phyloP scores from a whole-genome alignment of 2,888 invertebrate genomes.

The Glyphotaelius pellucidus region DNA sequence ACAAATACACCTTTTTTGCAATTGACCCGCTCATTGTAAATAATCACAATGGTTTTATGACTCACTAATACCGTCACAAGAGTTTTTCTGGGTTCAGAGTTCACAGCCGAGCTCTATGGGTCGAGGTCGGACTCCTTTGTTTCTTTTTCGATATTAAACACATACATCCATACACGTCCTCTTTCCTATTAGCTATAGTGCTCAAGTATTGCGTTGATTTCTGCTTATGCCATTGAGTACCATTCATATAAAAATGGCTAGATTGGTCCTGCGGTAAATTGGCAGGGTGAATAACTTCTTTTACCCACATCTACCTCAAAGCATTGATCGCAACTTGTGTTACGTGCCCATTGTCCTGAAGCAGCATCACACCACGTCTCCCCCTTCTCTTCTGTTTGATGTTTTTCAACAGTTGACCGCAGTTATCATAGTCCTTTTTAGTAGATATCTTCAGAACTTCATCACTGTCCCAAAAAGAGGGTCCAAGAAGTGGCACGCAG shows the following conservation, averaged over 20 bases:
- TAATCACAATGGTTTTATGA: not conserved
- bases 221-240: not conserved
- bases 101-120: slow-evolving; percentile 13
- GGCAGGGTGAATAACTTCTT: too few species aligned
- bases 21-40: not conserved
- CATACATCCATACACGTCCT: not conserved
- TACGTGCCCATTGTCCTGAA: too few species aligned
- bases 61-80: not conserved
- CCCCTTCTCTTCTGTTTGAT: too few species aligned
- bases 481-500: too few species aligned
- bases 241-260: not conserved
- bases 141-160: not conserved
- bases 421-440: too few species aligned
- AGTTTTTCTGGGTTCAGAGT: slow-evolving; percentile 5
- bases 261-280: not conserved
- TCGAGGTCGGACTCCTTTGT: not conserved
- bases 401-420: too few species aligned
- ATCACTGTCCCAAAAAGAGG: too few species aligned
- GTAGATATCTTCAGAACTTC: too few species aligned
- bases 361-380: too few species aligned
- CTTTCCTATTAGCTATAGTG: not conserved
- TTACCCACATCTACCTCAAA: too few species aligned
- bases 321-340: too few species aligned
- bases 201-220: not conserved
- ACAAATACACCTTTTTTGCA: not conserved